Base-by-base conservation (phyloP, 2,113 vertebrate species). In the Mesocricetus auratus region DNA sequence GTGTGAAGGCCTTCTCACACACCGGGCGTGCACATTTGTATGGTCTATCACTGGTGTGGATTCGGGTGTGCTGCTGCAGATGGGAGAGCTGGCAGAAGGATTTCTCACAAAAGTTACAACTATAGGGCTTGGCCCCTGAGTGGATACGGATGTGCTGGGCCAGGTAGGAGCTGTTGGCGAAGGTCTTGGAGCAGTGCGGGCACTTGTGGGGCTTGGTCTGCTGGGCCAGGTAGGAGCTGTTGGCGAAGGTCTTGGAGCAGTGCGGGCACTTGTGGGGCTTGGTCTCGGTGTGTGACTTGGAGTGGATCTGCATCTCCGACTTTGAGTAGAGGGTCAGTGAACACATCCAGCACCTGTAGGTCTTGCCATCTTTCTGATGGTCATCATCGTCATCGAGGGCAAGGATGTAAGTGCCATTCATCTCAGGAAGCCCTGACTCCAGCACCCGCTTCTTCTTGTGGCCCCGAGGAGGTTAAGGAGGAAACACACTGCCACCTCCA, bases 251-350 rank as follows among this genome's bases (percentile, higher is more conserved):
- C 99, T 99, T 99, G 96, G 99, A 99, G 98, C 99, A 99, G 97
- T 99, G 99, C 89, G 99, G 99, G 99, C 99, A 99, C 99, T 99
- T 99, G 98, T 99, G 99, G 92, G 99, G 99, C 98, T 99, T 99
- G 98, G 99, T 99, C 99, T 99, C 99, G 39, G 99, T 99, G 97
- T 99, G 99, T 98, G 99, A 99, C 98, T 99, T 99, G 97, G 96
- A 99, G 98, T 99, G 99, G 99, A 99, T 99, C 99, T 99, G 99
- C 99, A 99, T 99, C 99, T 99, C 99, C 98, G 99, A 99, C 99
- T 99, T 99, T 98, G 99, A 99, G 99, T 99, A 99, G 99, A 99
- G 99, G 98, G 99, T 99, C 99, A 99, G 99, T 96, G 99, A 99
- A 98, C 99, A 99, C 99, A 99, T 99, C 99, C 99, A 99, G 99